Conservation (phyloP, 2,113 vertebrate species). For the Rhegmatorhina hoffmannsi region DNA sequence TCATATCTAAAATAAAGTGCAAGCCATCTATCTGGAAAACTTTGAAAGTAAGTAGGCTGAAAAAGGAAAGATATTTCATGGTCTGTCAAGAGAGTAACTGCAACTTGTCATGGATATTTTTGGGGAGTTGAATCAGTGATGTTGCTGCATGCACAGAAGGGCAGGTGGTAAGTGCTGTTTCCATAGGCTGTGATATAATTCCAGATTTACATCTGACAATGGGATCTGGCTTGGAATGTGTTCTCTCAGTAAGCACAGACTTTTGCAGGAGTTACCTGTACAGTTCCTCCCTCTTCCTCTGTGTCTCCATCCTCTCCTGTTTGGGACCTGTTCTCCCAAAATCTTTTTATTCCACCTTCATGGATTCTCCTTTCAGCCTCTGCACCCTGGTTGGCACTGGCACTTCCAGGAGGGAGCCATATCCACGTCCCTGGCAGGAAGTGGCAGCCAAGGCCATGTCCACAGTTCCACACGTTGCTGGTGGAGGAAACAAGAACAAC, state of each 20-base stretch:
- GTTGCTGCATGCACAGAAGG: background rate
- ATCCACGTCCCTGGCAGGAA: background rate
- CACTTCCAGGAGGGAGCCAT: fast-evolving
- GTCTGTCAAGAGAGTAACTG: background rate
- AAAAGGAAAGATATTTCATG: background rate
- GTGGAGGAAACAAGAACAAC: background rate
- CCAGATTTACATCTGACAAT: background rate
- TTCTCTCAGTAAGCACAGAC: background rate
- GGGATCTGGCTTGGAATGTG: background rate
- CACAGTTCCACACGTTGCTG: background rate
- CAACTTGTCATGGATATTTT: background rate
- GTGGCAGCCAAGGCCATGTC: fast-evolving
- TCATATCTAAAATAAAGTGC: background rate
- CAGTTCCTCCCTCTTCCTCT: background rate
- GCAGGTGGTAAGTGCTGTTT: background rate
- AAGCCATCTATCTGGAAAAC: background rate
- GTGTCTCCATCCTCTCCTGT: background rate
- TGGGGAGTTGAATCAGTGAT: background rate
- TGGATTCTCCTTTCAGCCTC: background rate
- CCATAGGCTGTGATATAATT: background rate
- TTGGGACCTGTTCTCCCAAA: background rate
- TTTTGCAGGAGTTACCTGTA: background rate
- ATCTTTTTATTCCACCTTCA: background rate
- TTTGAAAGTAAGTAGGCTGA: background rate
- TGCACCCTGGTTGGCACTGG: fast-evolving